phyloP scores from a whole-genome alignment of 2,797 vertebrate species.

The Apogon talboti region DNA sequence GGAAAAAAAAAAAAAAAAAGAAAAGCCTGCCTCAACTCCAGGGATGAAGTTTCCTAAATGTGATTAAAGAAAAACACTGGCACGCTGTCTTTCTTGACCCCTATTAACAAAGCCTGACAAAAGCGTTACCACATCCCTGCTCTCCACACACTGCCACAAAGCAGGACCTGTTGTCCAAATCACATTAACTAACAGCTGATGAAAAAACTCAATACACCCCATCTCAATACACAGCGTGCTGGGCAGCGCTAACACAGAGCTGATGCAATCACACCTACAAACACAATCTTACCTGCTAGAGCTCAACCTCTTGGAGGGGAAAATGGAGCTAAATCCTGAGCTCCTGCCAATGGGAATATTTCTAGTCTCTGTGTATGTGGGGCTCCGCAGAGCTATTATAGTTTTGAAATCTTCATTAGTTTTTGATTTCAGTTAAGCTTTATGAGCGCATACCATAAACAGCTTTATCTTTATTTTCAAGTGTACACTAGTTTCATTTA shows the following conservation, averaged over 20 bases:
- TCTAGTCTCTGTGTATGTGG: neutral
- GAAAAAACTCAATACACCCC: slow-evolving; percentile 45
- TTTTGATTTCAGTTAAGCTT: too few species aligned
- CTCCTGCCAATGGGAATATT: slow-evolving; percentile 4
- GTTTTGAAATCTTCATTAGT: too few species aligned
- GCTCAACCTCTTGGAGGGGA: neutral
- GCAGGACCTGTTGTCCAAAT: slow-evolving; percentile 65
- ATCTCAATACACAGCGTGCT: slow-evolving; percentile 29
- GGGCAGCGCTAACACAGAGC: slow-evolving; percentile 25
- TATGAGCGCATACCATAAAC: too few species aligned
- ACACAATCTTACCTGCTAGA: slow-evolving; percentile 38
- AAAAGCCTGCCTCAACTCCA: slow-evolving; percentile 29
- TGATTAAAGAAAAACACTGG: slow-evolving; percentile 45
- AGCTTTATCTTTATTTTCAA: too few species aligned
- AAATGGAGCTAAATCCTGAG: slow-evolving; percentile 17
- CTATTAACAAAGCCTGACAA: slow-evolving; percentile 53
- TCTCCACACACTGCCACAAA: slow-evolving; percentile 29
- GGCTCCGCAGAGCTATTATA: neutral
- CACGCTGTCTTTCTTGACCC: slow-evolving; percentile 41
- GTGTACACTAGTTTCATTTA: too few species aligned
- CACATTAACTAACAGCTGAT: slow-evolving; percentile 57
- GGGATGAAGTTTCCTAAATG: slow-evolving; percentile 48
- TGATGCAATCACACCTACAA: slow-evolving; percentile 60
- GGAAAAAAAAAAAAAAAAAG: neutral
- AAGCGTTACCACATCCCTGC: slow-evolving; percentile 21